Evolutionary conservation across 1,140 invertebrate genomes (phyloP), one percentile per base, ranked within the genome.

Genomic region (Dendrolimus kikuchii): DNA sequence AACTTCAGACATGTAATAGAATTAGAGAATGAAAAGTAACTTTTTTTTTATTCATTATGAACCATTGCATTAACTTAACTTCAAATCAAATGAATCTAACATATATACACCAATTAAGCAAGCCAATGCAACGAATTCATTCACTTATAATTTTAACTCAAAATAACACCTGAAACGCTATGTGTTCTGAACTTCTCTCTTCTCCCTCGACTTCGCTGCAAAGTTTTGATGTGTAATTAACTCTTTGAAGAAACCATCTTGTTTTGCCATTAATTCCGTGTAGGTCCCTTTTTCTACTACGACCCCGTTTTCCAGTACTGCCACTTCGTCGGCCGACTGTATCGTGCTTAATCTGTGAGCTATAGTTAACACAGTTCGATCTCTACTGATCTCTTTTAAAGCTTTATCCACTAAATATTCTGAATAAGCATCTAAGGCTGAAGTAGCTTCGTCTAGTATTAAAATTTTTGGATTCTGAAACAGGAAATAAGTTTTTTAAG

Each of bases 261-360:
- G 67, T 61, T 80, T 86, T 4, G 70, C 59, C 57, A 86, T 82
- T 2, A 86, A 59, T 44, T 82, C 82, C 0, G 48, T 58, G 73
- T 98, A 99, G 2, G 89, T 90, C 36, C 98, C 98, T 53, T 90
- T 87, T 81, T 99, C 98, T 0, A 92, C 91, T 2, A 99, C 91
- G 42, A 77, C 68, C 0, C 98, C 98, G 45, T 92, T 88, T 37
- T 95, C 90, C 41, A 99, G 79, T 0, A 99, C 98, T 0, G 96
- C 93, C 48, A 99, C 99, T 67, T 92, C 89, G 83, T 98, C 92
- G 0, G 96, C 96, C 71, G 96, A 94, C 68, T 95, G 93, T 57
- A 99, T 96, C 0, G 97, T 98, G 62, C 96, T 98, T 6, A 99
- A 86, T 51, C 97, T 89, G 74, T 98, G 97, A 7, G 97, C 97